Conservation (phyloP, 1,140 invertebrate genomes). For the Heliconius himera region DNA sequence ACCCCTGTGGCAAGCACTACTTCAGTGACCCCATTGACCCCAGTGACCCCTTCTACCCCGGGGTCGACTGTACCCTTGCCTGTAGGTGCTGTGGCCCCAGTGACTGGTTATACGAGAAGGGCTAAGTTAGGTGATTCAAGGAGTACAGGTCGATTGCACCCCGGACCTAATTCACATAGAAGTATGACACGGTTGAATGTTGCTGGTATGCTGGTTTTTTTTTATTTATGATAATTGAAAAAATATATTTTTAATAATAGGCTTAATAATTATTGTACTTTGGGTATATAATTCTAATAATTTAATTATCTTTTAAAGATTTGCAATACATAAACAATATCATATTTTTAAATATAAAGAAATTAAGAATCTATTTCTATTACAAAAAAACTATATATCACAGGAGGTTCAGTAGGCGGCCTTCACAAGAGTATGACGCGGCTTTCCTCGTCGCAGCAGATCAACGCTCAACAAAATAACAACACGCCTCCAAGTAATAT, state of each 20-base stretch:
- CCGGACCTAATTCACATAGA: conserved; percentile 85
- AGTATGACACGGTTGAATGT: conserved; percentile 89
- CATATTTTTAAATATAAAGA: too few species aligned
- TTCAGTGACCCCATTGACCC: conserved; percentile 44
- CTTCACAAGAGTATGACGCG: conserved; percentile 92
- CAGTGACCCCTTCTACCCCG: conserved; percentile 33
- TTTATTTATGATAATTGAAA: neutral
- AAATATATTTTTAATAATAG: neutral
- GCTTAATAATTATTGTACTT: too few species aligned
- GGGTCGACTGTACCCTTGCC: conserved; percentile 28
- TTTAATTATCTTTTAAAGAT: neutral
- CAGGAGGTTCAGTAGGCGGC: conserved; percentile 87
- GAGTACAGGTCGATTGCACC: conserved; percentile 86
- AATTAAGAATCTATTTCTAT: too few species aligned
- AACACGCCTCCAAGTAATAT: conserved; percentile 36
- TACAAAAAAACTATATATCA: conserved; percentile 16
- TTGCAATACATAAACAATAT: neutral
- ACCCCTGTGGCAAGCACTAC: conserved; percentile 23
- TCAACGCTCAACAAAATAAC: conserved; percentile 71
- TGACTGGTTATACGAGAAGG: conserved; percentile 82
- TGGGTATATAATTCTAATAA: too few species aligned
- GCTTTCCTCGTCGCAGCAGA: conserved; percentile 88
- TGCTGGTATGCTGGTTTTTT: conserved; percentile 71
- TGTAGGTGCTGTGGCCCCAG: conserved; percentile 39
- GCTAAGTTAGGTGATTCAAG: conserved; percentile 86